Base-by-base conservation (phyloP, 2,113 vertebrate species). In the Okapia johnstoni region DNA sequence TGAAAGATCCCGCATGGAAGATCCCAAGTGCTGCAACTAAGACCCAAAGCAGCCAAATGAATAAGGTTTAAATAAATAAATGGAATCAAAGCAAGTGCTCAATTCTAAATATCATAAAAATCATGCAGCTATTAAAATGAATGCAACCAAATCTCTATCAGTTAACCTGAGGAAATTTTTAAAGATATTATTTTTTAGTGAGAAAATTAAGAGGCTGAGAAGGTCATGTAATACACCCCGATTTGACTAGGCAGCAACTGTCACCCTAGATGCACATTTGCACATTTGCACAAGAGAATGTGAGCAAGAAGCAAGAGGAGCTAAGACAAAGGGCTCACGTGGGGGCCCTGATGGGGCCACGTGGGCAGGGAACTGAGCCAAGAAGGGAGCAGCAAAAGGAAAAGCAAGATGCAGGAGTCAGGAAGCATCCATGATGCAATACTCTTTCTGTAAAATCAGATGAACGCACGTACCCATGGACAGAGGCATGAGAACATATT, bases 281-380 rank as follows among this genome's bases (percentile, higher is more conserved):
- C 1, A 4, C 0, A 0, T 12, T n/a, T 61, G n/a, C 21, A 4
- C 1, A 0, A 26, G 9, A 77, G 6, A 7, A 1, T 1, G 2
- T 17, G 85, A 40, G 14, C 2, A 3, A 0, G 36, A 14, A 8
- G 8, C 48, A 43, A 70, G 23, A 2, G 0, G 3, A 30, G 10
- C 4, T 3, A 87, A 28, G 79, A 50, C 33, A 17, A 2, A 16
- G 1, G 8, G 13, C 17, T 10, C 54, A n/a, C 6, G 1, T 2
- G 25, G 13, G 3, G 33, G 12, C 43, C 3, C 70, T 36, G 61
- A 26, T n/a, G n/a, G 21, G 61, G 28, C 25, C 10, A 16, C 2
- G 19, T 3, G 23, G 28, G 3, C 23, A 63, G 23, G 36, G 36
- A 15, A 17, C 10, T 70, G 76, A 46, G 13, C 0, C 33, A 36